Evolutionary conservation across 2,888 invertebrate genomes (phyloP).

Genomic region (Synergus umbraculus): DNA sequence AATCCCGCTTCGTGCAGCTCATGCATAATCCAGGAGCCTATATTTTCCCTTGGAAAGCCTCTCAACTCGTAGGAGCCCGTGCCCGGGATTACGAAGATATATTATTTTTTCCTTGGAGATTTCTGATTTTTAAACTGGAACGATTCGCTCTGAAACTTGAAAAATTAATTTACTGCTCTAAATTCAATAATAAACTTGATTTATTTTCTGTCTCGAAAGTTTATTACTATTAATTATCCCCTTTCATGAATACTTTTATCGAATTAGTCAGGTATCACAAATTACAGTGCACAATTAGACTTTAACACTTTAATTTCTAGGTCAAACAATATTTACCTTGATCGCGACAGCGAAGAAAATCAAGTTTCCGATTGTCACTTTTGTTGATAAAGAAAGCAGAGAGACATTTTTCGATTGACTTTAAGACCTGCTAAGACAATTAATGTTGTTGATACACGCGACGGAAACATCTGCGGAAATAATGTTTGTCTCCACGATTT

Average conservation of each 20-base stretch:
- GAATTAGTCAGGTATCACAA: not conserved
- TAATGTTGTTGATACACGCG: constrained; percentile 36
- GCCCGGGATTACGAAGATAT: constrained; percentile 37
- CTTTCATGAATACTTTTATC: not conserved
- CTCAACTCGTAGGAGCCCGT: constrained; percentile 32
- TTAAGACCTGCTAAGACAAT: constrained; percentile 14
- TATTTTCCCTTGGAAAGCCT: constrained; percentile 52
- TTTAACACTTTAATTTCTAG: not conserved
- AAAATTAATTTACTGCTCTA: not conserved
- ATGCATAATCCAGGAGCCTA: constrained; percentile 64
- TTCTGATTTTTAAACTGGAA: constrained; percentile 31
- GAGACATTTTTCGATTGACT: constrained; percentile 16
- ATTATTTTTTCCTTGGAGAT: constrained; percentile 38
- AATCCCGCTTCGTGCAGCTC: constrained; percentile 52
- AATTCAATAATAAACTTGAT: not conserved
- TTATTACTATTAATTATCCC: not conserved
- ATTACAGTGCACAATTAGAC: not conserved
- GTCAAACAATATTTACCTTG: not conserved
- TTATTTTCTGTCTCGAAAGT: not conserved
- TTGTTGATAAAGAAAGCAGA: not conserved
- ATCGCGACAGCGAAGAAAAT: not conserved
- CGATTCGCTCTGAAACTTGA: constrained; percentile 7
- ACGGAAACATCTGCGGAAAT: constrained; percentile 40
- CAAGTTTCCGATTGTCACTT: not conserved
- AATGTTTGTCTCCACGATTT: constrained; percentile 41